These are phyloP conservation scores for Bactericera cockerelli DNA, from an alignment of 1,140 invertebrate genomes.

Conservation along the genomic window DNA sequence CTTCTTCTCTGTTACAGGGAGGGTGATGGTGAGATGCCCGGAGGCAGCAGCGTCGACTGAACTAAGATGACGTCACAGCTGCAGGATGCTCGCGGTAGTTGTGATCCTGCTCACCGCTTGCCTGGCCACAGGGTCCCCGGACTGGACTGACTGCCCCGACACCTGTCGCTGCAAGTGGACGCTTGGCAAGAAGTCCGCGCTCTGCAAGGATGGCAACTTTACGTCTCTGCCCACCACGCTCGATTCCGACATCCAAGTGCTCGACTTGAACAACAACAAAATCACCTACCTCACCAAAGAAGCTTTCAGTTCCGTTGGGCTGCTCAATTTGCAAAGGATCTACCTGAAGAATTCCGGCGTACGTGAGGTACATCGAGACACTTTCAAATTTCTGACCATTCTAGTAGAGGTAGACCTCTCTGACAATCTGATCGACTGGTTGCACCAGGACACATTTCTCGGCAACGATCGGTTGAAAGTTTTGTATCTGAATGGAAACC, in stretches of 20 bases:
- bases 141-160: conserved; percentile 66
- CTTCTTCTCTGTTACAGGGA: neutral
- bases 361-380: conserved; percentile 55
- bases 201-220: conserved; percentile 58
- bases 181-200: conserved; percentile 69
- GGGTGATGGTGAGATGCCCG: neutral
- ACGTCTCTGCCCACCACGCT: conserved; percentile 53
- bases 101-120: conserved; percentile 19
- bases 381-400: conserved; percentile 71
- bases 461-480: conserved; percentile 55
- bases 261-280: conserved; percentile 64
- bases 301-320: conserved; percentile 56
- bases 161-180: conserved; percentile 79
- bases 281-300: conserved; percentile 59
- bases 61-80: conserved; percentile 11
- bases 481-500: conserved; percentile 52
- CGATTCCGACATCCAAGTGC: conserved; percentile 68
- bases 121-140: conserved; percentile 28
- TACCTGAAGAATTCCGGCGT: conserved; percentile 58
- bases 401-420: conserved; percentile 72
- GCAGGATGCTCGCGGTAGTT: conserved; percentile 16
- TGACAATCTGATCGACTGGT: conserved; percentile 46
- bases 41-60: neutral
- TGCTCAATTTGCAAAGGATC: conserved; percentile 69
- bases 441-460: conserved; percentile 53